Evolutionary conservation across 2,888 invertebrate genomes (phyloP).

Genomic region (Parnassius orleans): DNA sequence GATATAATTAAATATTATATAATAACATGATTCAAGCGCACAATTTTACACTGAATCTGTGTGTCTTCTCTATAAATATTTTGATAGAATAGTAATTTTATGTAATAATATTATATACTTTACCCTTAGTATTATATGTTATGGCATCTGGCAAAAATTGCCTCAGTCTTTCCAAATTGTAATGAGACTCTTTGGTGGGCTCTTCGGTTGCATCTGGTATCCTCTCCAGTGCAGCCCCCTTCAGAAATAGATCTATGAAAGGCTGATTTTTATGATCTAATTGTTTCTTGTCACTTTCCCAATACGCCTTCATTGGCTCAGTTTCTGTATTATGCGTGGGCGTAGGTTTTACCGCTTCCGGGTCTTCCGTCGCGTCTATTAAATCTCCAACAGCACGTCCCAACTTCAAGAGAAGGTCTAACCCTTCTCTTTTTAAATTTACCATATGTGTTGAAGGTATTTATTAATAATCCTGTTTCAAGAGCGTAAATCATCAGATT

Average conservation of each 20-base stretch:
- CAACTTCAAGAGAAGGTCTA: slow-evolving; percentile 69
- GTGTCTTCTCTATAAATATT: slow-evolving; percentile 60
- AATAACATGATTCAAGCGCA: slow-evolving; percentile 49
- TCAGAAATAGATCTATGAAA: slow-evolving; percentile 64
- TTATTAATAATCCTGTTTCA: slow-evolving; percentile 62
- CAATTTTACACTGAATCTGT: slow-evolving; percentile 69
- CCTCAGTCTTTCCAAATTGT: slow-evolving; percentile 62
- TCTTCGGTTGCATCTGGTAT: slow-evolving; percentile 68
- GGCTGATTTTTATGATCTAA: slow-evolving; percentile 56
- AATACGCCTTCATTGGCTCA: slow-evolving; percentile 72
- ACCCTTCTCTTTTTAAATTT: slow-evolving; percentile 68
- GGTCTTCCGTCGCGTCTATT: slow-evolving; percentile 50
- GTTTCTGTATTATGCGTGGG: slow-evolving; percentile 41
- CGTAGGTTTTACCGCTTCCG: slow-evolving; percentile 41
- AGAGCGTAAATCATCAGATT: slow-evolving; percentile 64
- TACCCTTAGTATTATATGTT: slow-evolving; percentile 63
- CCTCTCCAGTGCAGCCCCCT: slow-evolving; percentile 57
- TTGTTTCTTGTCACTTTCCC: slow-evolving; percentile 67
- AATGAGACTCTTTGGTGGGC: slow-evolving; percentile 70
- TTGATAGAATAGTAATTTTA: slow-evolving; percentile 35
- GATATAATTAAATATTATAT: background rate
- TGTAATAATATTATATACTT: slow-evolving; percentile 57
- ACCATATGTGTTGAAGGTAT: slow-evolving; percentile 69
- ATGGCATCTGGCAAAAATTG: slow-evolving; percentile 58
- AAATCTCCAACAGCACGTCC: slow-evolving; percentile 50